Base-by-base conservation (phyloP, 2,888 invertebrate genomes). In the Emmelina monodactyla region DNA sequence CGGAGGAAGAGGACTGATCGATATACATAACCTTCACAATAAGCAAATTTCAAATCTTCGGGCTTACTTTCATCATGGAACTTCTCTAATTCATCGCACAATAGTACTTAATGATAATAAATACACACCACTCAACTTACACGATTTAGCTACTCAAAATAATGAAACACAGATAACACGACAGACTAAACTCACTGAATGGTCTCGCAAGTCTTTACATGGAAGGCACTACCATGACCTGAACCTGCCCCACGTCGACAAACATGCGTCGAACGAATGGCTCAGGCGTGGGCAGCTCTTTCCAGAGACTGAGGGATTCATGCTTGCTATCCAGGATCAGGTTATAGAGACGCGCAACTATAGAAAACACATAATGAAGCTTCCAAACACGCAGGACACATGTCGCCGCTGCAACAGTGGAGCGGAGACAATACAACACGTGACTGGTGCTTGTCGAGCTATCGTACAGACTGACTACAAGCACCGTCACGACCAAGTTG, bases 1-100 rank as follows among this genome's bases (percentile, higher is more conserved):
- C 12, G 39, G 39, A 9, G 41, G 39, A 1, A 33, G 41, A 32
- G 41, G 41, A 0, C n/a, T 39, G 1, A 36, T 37, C 6, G 39
- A 42, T 16, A 36, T 42, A 1, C 6, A 1, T 1, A 37, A 42
- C 10, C 22, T 42, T 12, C 33, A 37, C 14, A 34, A 33, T 12
- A 33, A 33, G 14, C 34, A 37, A 25, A 28, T 40, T 14, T 29
- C 9, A 14, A 28, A 2, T 4, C 14, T 36, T 1, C 30, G 25
- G 16, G 2, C 12, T 15, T 33, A 25, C 14, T 31, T 11, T 14
- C 13, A 35, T 25, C 15, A 25, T 16, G 11, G 13, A 22, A 19
- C 5, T 6, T 6, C 9, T 5, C 5, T 19, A 6, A 6, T 19
- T 6, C 19, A 9, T 19, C 5, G 5, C 9, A 25, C 29, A 30